A percentile compares a stretch with the other conserved stretches of the same genome.
phyloP scores from a whole-genome alignment of 2,888 invertebrate species.

The Caenorhabditis wallacei region DNA sequence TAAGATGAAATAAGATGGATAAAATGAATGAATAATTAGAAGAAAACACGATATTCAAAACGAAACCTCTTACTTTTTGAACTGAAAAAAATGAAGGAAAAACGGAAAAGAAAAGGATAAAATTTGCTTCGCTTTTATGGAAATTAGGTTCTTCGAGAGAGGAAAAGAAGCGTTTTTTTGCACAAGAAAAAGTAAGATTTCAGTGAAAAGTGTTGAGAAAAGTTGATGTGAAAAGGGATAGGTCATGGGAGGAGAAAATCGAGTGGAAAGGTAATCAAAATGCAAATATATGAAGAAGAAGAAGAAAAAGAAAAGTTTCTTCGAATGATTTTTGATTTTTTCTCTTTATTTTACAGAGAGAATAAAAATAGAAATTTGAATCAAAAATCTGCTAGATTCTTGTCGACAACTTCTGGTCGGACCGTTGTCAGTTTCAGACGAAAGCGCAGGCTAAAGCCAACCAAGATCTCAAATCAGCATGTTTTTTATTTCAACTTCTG shows the following conservation, averaged over 20 bases:
- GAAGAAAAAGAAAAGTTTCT: constrained; percentile 22
- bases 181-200: constrained; percentile 15
- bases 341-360: not conserved
- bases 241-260: constrained; percentile 8
- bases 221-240: not conserved
- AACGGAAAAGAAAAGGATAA: constrained; percentile 1
- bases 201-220: constrained; percentile 6
- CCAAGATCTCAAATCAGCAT: too few species aligned
- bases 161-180: not conserved
- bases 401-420: not conserved
- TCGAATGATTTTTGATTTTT: constrained; percentile 29
- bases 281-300: constrained; percentile 39
- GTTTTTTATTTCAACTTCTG: too few species aligned
- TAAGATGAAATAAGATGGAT: not conserved
- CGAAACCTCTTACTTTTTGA: constrained; percentile 18
- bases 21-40: constrained; percentile 45
- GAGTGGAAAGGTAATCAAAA: constrained; percentile 45
- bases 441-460: too few species aligned
- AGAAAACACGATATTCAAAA: constrained; percentile 4
- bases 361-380: not conserved
- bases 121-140: constrained; percentile 27
- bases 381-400: constrained; percentile 1
- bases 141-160: constrained; percentile 40
- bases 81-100: constrained; percentile 4
- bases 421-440: too few species aligned